Conservation (phyloP, 2,797 vertebrate genomes). For the Molossus alvarezi region DNA sequence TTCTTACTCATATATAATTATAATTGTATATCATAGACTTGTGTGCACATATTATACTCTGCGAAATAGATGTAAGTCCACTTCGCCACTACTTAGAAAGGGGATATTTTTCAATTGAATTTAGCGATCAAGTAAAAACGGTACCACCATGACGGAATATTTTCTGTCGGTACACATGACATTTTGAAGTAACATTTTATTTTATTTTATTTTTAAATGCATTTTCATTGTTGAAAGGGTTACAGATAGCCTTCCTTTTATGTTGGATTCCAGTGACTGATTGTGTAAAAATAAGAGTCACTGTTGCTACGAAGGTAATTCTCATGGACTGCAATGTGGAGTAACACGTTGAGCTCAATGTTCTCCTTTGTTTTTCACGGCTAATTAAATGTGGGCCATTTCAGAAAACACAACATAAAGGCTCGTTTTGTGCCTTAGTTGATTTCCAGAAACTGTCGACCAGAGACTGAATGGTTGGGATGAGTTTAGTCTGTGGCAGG, state of each 20-base stretch:
- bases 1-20: neutral
- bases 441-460: slow-evolving; percentile 5
- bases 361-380: neutral
- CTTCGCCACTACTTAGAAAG: neutral
- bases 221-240: too few species aligned
- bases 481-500: neutral
- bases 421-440: neutral
- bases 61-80: neutral
- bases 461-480: neutral
- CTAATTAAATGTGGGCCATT: neutral
- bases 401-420: neutral
- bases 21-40: neutral
- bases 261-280: neutral
- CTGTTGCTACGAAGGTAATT: slow-evolving; percentile 16
- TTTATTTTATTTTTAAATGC: neutral
- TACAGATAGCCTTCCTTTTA: neutral
- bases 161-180: neutral
- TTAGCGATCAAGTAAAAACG: neutral
- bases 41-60: neutral
- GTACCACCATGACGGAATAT: neutral
- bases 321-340: neutral
- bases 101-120: neutral
- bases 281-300: slow-evolving; percentile 10
- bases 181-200: neutral
- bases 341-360: neutral